phyloP scores from a whole-genome alignment of 2,888 invertebrate species.

The Caenorhabditis sp. region DNA sequence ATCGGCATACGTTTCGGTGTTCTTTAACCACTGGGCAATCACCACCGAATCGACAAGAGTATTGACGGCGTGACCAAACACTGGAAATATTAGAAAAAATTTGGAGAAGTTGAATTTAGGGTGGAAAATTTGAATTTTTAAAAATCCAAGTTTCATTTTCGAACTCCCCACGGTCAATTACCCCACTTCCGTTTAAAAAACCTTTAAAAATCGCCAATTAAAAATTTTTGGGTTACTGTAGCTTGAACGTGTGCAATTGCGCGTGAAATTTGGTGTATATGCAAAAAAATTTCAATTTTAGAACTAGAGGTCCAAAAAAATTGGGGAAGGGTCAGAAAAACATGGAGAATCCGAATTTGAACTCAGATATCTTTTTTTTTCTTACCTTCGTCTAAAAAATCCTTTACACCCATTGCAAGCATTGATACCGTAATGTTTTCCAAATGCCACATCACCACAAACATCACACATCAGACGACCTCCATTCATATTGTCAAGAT shows the following conservation, averaged over 20 bases:
- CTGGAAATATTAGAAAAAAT: slow-evolving; percentile 40
- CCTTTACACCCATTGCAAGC: slow-evolving; percentile 77
- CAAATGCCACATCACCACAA: slow-evolving; percentile 75
- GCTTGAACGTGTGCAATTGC: neutral
- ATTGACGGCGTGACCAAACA: slow-evolving; percentile 77
- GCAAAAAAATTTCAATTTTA: no score
- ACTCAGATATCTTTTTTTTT: no score
- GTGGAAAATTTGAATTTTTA: neutral
- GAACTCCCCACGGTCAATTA: no score
- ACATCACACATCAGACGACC: slow-evolving; percentile 69
- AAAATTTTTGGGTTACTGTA: neutral
- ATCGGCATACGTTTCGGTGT: slow-evolving; percentile 78
- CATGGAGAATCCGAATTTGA: no score
- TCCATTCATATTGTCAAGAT: slow-evolving; percentile 10
- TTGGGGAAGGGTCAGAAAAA: no score
- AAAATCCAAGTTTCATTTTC: no score
- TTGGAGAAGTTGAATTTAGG: neutral
- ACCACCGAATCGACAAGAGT: slow-evolving; percentile 78
- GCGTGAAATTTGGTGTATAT: no score
- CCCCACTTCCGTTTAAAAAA: neutral
- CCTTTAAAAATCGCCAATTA: neutral
- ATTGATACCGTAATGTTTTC: slow-evolving; percentile 76
- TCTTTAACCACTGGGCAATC: slow-evolving; percentile 79
- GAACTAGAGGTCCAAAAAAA: no score
- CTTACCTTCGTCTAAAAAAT: slow-evolving; percentile 66